phyloP scores from a whole-genome alignment of 2,797 vertebrate species.

The Nothura maculosa region DNA sequence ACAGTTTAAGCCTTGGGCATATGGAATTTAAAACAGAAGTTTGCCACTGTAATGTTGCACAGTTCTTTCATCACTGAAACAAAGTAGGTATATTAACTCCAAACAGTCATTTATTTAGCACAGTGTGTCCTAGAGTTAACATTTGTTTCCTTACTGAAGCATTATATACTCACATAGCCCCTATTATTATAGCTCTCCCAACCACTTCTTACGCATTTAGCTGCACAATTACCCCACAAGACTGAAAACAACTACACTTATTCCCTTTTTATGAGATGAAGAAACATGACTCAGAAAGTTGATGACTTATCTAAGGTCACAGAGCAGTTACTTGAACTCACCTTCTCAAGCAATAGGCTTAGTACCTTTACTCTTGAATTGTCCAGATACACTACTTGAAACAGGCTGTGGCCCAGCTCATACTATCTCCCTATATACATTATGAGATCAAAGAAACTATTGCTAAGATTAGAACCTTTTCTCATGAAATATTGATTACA shows the following conservation, averaged over 20 bases:
- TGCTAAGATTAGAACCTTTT: background rate
- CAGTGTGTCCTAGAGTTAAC: background rate
- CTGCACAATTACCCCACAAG: background rate
- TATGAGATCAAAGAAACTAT: background rate
- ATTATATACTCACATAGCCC: background rate
- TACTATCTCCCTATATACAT: background rate
- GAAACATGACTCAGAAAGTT: background rate
- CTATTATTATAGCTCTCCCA: conserved; percentile 26
- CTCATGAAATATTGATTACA: background rate
- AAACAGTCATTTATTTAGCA: conserved; percentile 30
- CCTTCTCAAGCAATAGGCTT: background rate
- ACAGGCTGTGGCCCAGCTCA: background rate
- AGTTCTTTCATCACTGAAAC: background rate
- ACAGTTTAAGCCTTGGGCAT: conserved; percentile 30
- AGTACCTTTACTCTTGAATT: background rate
- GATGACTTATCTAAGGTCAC: conserved; percentile 27
- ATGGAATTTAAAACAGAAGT: conserved; percentile 38
- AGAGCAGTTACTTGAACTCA: background rate
- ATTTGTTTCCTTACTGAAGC: conserved; percentile 33
- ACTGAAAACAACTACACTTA: background rate
- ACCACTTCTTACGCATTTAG: conserved; percentile 33
- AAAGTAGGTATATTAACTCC: conserved; percentile 35
- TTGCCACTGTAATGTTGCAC: background rate
- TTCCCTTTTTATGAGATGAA: background rate
- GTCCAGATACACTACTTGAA: background rate